phyloP scores from a whole-genome alignment of 2,113 vertebrate species.

The Elephantulus edwardii region DNA sequence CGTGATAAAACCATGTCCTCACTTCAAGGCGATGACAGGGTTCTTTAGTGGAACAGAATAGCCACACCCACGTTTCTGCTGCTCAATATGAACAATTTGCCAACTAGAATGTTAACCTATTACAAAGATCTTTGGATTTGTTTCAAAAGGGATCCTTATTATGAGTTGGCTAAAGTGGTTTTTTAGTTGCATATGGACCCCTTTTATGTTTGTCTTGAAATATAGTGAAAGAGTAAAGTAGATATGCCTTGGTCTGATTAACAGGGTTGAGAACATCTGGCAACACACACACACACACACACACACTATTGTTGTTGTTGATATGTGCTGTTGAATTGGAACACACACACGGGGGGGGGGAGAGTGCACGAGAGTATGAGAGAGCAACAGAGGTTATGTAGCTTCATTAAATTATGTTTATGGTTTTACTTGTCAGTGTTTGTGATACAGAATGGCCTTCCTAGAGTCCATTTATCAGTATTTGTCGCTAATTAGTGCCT shows the following conservation, averaged over 20 bases:
- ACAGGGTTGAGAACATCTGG: background rate
- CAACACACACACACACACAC: too few species aligned
- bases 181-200: constrained; percentile 76
- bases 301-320: too few species aligned
- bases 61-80: constrained; percentile 49
- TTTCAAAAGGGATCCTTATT: constrained; percentile 47
- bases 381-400: constrained; percentile 70
- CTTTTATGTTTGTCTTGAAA: constrained; percentile 74
- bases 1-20: fast-evolving
- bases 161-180: constrained; percentile 69
- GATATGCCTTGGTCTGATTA: constrained; percentile 61
- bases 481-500: constrained; percentile 78
- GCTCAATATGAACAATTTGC: constrained; percentile 37
- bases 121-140: too few species aligned
- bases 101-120: constrained; percentile 64
- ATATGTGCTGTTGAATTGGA: too few species aligned
- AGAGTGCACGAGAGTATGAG: too few species aligned
- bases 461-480: constrained; percentile 72
- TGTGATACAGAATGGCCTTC: constrained; percentile 68
- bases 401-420: constrained; percentile 74
- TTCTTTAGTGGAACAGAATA: constrained; percentile 53
- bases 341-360: too few species aligned
- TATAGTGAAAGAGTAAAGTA: constrained; percentile 69
- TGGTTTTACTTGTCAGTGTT: constrained; percentile 63
- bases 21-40: background rate